A percentile compares a stretch with the other conserved stretches of the same genome.
Conservation (phyloP, 2,113 vertebrate genomes). For the Gobiocypris rarus region DNA sequence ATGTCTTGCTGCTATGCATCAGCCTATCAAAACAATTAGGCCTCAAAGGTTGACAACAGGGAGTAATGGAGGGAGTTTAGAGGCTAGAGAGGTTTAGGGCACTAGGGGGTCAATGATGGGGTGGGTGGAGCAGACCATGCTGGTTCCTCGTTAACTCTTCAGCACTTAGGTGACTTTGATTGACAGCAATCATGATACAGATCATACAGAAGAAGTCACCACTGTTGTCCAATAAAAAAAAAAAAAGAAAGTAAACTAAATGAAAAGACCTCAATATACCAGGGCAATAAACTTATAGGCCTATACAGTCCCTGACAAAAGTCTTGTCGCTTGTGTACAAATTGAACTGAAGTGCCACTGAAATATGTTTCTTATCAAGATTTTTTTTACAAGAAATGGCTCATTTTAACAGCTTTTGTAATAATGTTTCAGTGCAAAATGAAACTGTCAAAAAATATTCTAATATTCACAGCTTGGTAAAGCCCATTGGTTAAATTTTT, state of each 20-base stretch:
- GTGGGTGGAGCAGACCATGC: slow-evolving; percentile 16
- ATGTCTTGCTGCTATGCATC: slow-evolving; percentile 26
- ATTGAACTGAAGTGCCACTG: too few relatives aligned
- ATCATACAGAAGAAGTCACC: background rate
- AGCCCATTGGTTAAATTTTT: too few relatives aligned
- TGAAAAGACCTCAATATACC: background rate
- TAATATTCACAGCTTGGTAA: too few relatives aligned
- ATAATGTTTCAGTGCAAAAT: too few relatives aligned
- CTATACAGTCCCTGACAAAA: too few relatives aligned
- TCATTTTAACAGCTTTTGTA: too few relatives aligned
- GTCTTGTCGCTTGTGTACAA: too few relatives aligned
- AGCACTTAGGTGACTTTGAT: background rate
- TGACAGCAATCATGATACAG: background rate
- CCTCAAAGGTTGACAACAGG: slow-evolving; percentile 5
- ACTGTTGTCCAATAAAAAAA: background rate
- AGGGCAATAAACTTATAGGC: too few relatives aligned
- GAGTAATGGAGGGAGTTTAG: slow-evolving; percentile 15
- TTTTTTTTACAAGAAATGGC: too few relatives aligned
- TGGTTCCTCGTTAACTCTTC: background rate
- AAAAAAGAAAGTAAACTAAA: background rate
- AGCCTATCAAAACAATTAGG: slow-evolving; percentile 61
- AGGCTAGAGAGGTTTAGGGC: slow-evolving; percentile 13
- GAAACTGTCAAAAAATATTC: too few relatives aligned
- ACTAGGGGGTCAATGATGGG: slow-evolving; percentile 41
- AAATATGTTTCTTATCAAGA: too few relatives aligned